Evolutionary conservation across 2,888 invertebrate genomes (phyloP).

Genomic region (Shargacucullia verbasci): DNA sequence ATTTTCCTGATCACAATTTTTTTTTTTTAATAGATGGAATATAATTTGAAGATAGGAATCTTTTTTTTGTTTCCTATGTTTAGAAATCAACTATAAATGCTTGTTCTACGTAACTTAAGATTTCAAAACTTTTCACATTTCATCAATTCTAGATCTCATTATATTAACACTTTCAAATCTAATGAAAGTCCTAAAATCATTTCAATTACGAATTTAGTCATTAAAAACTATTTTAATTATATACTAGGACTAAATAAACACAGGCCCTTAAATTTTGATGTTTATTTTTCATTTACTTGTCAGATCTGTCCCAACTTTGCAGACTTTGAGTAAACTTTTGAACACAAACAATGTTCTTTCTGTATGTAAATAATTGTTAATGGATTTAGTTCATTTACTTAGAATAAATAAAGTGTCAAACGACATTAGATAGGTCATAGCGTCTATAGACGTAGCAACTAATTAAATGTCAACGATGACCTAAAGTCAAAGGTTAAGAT

Average conservation of each 20-base stretch:
- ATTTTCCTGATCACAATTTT: no score
- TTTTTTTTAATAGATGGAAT: no score
- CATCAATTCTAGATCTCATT: no score
- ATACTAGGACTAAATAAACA: slow-evolving; percentile 40
- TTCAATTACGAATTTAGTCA: slow-evolving; percentile 31
- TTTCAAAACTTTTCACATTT: no score
- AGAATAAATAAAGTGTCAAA: slow-evolving; percentile 30
- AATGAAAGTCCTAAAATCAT: slow-evolving; percentile 17
- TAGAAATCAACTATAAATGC: no score
- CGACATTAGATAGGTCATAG: slow-evolving; percentile 10
- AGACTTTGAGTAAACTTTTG: slow-evolving; percentile 54
- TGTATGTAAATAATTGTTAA: slow-evolving; percentile 57
- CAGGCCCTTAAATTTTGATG: slow-evolving; percentile 32
- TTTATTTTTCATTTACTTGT: slow-evolving; percentile 53
- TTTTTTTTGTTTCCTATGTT: no score
- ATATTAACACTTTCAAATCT: slow-evolving; percentile 5
- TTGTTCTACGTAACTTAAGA: no score
- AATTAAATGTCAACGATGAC: no score
- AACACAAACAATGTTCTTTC: slow-evolving; percentile 60
- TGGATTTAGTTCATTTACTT: slow-evolving; percentile 51
- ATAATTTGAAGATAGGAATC: no score
- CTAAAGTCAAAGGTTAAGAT: no score
- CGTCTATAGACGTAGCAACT: not conserved
- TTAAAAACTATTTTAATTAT: slow-evolving; percentile 46
- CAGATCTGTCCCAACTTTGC: slow-evolving; percentile 52